Evolutionary conservation across 2,113 vertebrate genomes (phyloP).

Genomic region (Chlamydotis undulata): DNA sequence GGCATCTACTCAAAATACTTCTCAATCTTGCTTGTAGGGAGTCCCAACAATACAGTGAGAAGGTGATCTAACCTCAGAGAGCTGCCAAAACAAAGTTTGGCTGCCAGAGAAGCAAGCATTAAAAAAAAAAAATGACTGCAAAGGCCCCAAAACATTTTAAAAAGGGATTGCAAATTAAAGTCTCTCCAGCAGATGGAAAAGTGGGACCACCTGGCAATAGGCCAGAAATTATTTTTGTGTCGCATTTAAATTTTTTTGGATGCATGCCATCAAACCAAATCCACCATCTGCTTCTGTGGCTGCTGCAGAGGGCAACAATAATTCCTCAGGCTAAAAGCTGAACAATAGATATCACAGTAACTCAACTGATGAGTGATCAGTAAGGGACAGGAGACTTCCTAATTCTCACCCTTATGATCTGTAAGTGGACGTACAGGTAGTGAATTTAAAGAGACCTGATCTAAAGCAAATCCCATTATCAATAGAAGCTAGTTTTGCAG

Average conservation of each 20-base stretch:
- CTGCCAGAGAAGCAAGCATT: background rate
- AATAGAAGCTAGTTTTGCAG: background rate
- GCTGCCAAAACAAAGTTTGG: background rate
- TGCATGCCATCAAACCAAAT: constrained; percentile 6
- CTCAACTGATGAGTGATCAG: background rate
- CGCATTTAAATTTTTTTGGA: background rate
- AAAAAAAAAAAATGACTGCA: background rate
- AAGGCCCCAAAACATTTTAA: background rate
- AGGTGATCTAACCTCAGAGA: background rate
- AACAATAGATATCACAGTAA: constrained; percentile 1
- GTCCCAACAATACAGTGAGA: background rate
- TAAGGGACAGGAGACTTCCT: background rate
- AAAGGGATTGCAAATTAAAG: background rate
- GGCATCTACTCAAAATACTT: background rate
- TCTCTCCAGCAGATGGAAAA: constrained; percentile 20
- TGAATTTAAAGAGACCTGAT: background rate
- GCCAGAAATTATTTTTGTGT: background rate
- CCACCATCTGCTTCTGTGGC: constrained; percentile 13
- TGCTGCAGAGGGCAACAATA: background rate
- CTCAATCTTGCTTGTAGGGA: background rate
- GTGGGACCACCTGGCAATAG: background rate
- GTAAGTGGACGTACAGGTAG: background rate
- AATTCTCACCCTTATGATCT: background rate
- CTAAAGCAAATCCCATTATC: background rate
- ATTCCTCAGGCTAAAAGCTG: constrained; percentile 22